Base-by-base conservation (phyloP, 2,888 invertebrate species). In the Dione juno region DNA sequence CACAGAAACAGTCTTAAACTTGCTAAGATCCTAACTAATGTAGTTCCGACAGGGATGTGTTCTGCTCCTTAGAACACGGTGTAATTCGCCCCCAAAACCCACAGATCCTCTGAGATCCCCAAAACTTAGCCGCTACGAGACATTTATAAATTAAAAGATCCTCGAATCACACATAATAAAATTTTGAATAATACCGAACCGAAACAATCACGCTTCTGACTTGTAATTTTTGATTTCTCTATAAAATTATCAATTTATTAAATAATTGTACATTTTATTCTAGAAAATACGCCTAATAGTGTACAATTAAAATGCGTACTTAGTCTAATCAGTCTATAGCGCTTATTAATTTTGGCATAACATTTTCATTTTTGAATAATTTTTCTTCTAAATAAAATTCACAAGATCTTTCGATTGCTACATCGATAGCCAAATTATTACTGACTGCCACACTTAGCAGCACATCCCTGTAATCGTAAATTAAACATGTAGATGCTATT, bases 1-100 rank as follows among this genome's bases (percentile, higher is more conserved):
- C 93, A 93, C 93, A 91, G 92, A 92, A 89, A 93, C 93, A 93
- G 93, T 93, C 93, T 93, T 93, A 93, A 87, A 80, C 91, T 90
- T 92, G 90, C 93, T 93, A 93, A 90, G 86, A 84, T 89, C 91
- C 90, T 93, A 92, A 90, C 90, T 93, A 92, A 86, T 86, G 87
- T 87, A 89, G 90, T 89, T 89, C 85, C 76, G 84, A 90, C 93
- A 93, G 93, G 93, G 93, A 93, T 93, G 93, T 91, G 93, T 92
- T 83, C 90, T 90, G 90, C 92, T 88, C 88, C 90, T 84, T 88
- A 90, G 92, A 90, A 92, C 92, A 92, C 92, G 88, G 84, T 90
- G 89, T 89, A 84, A 79, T 89, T 84, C 80, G 83, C 89, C 88
- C 84, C 28, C 28, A 28, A 28, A 28, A 28, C 28, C 28, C 28